Evolutionary conservation across 2,888 invertebrate species (phyloP).

Genomic region (Drosophila algonquin): DNA sequence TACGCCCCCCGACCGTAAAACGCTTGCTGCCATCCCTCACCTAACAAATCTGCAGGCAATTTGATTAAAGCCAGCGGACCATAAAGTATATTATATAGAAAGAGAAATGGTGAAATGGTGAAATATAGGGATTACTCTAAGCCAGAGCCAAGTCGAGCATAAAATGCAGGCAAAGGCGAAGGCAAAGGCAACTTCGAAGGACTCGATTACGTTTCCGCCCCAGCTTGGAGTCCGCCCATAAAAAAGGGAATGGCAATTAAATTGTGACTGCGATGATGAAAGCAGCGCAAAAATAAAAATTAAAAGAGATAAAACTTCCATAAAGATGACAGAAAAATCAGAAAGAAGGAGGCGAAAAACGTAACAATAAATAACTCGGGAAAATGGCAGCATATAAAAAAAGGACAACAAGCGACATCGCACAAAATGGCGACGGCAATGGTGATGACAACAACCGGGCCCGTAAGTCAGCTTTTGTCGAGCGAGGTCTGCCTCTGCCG

Average conservation of each 20-base stretch:
- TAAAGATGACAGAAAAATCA: slow-evolving; percentile 45
- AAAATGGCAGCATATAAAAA: slow-evolving; percentile 13
- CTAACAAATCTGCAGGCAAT: slow-evolving; percentile 49
- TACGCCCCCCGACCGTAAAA: slow-evolving; percentile 44
- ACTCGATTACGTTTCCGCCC: slow-evolving; percentile 24
- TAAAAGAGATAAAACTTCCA: slow-evolving; percentile 57
- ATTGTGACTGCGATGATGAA: slow-evolving; percentile 51
- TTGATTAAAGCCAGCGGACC: slow-evolving; percentile 57
- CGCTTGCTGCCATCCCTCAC: not conserved
- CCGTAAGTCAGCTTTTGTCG: slow-evolving; percentile 49
- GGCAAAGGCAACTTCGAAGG: slow-evolving; percentile 1
- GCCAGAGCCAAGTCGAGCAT: slow-evolving; percentile 39
- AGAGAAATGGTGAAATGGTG: slow-evolving; percentile 22
- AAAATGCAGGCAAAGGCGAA: slow-evolving; percentile 14
- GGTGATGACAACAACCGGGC: slow-evolving; percentile 25
- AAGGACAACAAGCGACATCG: slow-evolving; percentile 1
- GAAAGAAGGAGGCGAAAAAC: slow-evolving; percentile 35
- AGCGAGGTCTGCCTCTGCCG: slow-evolving; percentile 14
- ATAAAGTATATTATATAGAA: slow-evolving; percentile 46
- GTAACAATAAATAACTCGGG: slow-evolving; percentile 26
- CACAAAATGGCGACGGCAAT: slow-evolving; percentile 34
- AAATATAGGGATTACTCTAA: slow-evolving; percentile 57
- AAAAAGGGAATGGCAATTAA: slow-evolving; percentile 62
- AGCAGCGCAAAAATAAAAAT: slow-evolving; percentile 45
- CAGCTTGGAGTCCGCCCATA: slow-evolving; percentile 24